Evolutionary conservation across 2,113 vertebrate species (phyloP), one percentile per base, ranked within the genome.

Genomic region (Zapornia atra): DNA sequence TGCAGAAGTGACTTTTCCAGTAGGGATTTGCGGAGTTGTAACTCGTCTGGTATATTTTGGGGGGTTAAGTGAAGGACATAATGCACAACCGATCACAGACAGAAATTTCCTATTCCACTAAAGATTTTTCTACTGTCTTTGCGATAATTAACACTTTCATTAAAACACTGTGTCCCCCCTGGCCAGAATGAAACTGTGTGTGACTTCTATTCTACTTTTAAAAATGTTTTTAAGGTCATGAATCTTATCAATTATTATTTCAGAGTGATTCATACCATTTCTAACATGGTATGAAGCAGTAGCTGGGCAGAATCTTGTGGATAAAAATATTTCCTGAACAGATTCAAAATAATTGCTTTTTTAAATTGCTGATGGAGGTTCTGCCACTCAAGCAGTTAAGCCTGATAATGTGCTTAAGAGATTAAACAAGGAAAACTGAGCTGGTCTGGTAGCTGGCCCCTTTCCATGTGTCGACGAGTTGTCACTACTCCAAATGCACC

Each of bases 301-400:
- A 73, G 44, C 82, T 63, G 48, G 70, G 91, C 66, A 96, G 77
- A 94, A 83, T 88, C 82, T 68, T 44, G 48, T 63, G 90, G 96
- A 97, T 96, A 96, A 88, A 93, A 90, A 71, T 90, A 93, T 86
- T 94, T 97, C 95, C 89, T 85, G 90, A 92, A 92, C 84, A 91
- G 95, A 95, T 96, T 96, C 96, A 97, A 90, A 97, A 96, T 96
- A 97, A 97, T 97, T 97, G 96, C 94, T 94, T 97, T 97, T 97
- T 91, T 28, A 90, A 97, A 95, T 94, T 97, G 96, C 96, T 97
- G 97, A 78, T 93, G 91, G 96, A 93, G 68, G 59, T 96, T 97
- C 92, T 96, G 95, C 96, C 96, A 94, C 94, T 97, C 93, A 94
- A 91, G 94, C 95, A 80, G 92, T 88, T 97, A 97, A 97, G 96